These are phyloP conservation scores for Eristalinus sepulchralis DNA, from an alignment of 2,888 invertebrate genomes.

Conservation along the genomic window DNA sequence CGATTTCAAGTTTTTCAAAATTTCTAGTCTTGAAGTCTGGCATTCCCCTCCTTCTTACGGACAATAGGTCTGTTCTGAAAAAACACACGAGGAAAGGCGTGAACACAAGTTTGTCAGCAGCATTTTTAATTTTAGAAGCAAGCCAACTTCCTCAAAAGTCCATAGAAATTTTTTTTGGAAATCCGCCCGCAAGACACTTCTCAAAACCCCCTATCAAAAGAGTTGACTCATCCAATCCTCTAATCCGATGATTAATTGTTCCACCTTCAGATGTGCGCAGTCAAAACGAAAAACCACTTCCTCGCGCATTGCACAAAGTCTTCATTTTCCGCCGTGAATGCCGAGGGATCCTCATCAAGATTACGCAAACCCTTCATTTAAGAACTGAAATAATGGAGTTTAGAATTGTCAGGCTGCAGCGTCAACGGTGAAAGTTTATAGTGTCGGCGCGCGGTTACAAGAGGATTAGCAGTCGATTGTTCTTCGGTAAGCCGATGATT, in stretches of 20 bases:
- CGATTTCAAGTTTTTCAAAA: too few relatives aligned
- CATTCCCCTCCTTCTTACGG: too few relatives aligned
- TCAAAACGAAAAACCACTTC: background rate
- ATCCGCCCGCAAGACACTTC: background rate
- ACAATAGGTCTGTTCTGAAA: too few relatives aligned
- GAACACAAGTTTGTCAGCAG: too few relatives aligned
- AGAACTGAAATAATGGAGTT: background rate
- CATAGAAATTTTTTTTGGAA: too few relatives aligned
- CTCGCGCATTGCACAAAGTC: background rate
- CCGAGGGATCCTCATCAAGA: background rate
- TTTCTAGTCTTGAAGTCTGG: too few relatives aligned
- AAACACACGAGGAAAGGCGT: too few relatives aligned
- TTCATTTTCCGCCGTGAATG: background rate
- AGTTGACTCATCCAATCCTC: background rate
- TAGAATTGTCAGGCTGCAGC: background rate
- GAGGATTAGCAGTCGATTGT: background rate
- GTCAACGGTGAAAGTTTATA: background rate
- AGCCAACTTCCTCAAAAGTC: too few relatives aligned
- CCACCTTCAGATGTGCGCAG: background rate
- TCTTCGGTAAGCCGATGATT: background rate
- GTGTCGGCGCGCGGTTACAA: background rate
- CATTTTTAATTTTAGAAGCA: too few relatives aligned
- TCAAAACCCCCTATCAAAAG: background rate
- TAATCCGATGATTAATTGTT: background rate
- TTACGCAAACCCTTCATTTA: background rate